Evolutionary conservation across 2,797 vertebrate species (phyloP).

Genomic region (Helostoma temminkii): DNA sequence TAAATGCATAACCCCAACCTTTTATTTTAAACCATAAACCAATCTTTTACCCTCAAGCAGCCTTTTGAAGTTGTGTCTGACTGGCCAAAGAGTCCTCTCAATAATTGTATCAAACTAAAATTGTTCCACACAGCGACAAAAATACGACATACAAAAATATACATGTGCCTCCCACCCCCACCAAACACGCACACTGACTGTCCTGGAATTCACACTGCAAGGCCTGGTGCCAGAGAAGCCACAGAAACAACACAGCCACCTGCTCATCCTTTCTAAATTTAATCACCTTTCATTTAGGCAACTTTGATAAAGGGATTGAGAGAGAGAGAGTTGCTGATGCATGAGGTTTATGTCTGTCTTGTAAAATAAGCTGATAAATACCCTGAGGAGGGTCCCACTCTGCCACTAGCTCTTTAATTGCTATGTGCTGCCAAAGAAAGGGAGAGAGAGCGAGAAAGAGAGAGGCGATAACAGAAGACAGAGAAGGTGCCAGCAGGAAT

Average conservation of each 20-base stretch:
- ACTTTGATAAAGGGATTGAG: constrained; percentile 42
- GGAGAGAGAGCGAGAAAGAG: constrained; percentile 12
- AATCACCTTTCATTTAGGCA: constrained; percentile 70
- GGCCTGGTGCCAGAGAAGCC: constrained; percentile 66
- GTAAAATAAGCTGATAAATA: constrained; percentile 74
- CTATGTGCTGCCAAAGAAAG: constrained; percentile 59
- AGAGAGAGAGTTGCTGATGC: constrained; percentile 62
- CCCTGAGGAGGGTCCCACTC: constrained; percentile 51
- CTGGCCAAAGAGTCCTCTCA: not conserved
- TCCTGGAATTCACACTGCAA: constrained; percentile 63
- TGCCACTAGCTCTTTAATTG: constrained; percentile 58
- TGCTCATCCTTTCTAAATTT: constrained; percentile 70
- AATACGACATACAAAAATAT: constrained; percentile 15
- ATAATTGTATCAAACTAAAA: not conserved
- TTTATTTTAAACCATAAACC: not conserved
- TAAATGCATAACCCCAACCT: no score
- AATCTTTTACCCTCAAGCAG: not conserved
- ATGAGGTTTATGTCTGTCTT: constrained; percentile 58
- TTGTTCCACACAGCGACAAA: not conserved
- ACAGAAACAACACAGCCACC: constrained; percentile 72
- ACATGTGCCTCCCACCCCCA: constrained; percentile 16
- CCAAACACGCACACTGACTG: constrained; percentile 44
- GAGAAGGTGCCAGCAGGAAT: constrained; percentile 30
- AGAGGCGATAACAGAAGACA: constrained; percentile 40
- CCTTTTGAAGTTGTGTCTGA: no score